phyloP scores from a whole-genome alignment of 2,113 vertebrate genomes.

The Crotalus tigris region DNA sequence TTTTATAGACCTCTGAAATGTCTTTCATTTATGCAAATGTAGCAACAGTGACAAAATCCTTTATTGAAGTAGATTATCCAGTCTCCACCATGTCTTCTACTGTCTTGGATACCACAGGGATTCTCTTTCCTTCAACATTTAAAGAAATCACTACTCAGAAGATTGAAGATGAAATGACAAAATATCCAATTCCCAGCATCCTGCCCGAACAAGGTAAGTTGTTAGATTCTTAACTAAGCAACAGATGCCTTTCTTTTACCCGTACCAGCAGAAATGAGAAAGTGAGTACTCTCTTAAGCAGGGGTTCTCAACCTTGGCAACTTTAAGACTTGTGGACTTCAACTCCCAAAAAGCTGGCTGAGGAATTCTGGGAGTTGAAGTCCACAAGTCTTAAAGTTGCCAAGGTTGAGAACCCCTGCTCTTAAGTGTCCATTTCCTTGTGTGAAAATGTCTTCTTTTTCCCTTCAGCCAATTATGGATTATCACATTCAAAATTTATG shows the following conservation, averaged over 20 bases:
- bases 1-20: conserved; percentile 54
- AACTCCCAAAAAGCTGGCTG: too few species aligned
- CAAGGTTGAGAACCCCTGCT: too few species aligned
- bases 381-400: too few species aligned
- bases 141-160: background rate
- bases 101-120: conserved; percentile 28
- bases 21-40: conserved; percentile 53
- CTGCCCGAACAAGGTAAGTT: conserved; percentile 45
- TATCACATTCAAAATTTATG: background rate
- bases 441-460: background rate
- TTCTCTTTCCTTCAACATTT: conserved; percentile 29
- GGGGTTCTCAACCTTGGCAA: too few species aligned
- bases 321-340: too few species aligned
- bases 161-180: conserved; percentile 1
- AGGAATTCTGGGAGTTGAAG: too few species aligned
- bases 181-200: background rate
- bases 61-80: conserved; percentile 9
- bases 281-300: too few species aligned
- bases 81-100: conserved; percentile 39
- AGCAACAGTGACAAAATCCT: conserved; percentile 24
- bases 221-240: background rate
- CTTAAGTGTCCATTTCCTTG: background rate
- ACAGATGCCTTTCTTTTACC: background rate
- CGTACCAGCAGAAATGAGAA: accelerated
- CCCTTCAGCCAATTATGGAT: background rate